Conservation (phyloP, 2,888 invertebrate species). For the Agrotis exclamationis region DNA sequence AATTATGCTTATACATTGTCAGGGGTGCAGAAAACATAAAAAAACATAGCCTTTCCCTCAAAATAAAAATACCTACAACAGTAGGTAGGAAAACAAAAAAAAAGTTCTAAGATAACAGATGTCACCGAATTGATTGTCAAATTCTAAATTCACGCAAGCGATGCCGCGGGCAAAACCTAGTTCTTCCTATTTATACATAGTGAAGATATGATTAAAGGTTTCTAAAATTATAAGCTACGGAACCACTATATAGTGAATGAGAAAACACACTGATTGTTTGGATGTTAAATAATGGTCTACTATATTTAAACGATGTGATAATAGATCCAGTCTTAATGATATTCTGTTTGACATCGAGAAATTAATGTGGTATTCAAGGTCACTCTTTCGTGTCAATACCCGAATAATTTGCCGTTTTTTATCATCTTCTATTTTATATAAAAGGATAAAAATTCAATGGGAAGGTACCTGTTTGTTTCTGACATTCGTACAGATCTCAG, state of each 20-base stretch:
- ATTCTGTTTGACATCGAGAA: slow-evolving; percentile 55
- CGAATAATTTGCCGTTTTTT: slow-evolving; percentile 68
- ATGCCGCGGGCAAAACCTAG: too few species aligned
- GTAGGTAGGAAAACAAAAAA: too few species aligned
- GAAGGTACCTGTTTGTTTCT: slow-evolving; percentile 72
- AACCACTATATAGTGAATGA: neutral
- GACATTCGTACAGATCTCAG: slow-evolving; percentile 71
- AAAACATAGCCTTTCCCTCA: too few species aligned
- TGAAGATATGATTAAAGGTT: neutral
- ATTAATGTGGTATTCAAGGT: slow-evolving; percentile 70
- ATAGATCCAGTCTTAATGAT: slow-evolving; percentile 54
- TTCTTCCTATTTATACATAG: neutral
- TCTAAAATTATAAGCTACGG: slow-evolving; percentile 16
- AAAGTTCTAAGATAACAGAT: too few species aligned
- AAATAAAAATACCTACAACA: too few species aligned
- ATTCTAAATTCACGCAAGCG: too few species aligned
- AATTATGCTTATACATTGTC: too few species aligned
- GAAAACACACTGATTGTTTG: slow-evolving; percentile 14
- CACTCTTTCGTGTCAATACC: slow-evolving; percentile 69
- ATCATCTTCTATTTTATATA: slow-evolving; percentile 70
- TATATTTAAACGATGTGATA: slow-evolving; percentile 42
- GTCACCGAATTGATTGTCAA: too few species aligned
- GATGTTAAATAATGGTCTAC: slow-evolving; percentile 24
- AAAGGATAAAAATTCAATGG: slow-evolving; percentile 63
- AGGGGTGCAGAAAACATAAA: too few species aligned